Base-by-base conservation (phyloP, 2,113 vertebrate genomes). In the Motacilla tschutschensis region DNA sequence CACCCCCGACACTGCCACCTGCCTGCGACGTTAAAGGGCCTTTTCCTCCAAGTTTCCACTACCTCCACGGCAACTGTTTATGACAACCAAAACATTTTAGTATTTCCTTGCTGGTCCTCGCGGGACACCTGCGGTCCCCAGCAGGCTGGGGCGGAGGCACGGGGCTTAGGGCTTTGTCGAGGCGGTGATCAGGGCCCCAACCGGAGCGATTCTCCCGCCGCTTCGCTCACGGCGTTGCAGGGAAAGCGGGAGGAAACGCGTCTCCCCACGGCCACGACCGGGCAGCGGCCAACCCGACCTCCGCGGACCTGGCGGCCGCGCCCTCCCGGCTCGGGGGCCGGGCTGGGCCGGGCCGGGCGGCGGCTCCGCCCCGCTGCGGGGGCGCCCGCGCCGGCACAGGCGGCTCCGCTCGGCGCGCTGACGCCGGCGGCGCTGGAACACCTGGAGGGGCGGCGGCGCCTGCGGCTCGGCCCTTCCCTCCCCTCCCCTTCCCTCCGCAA, bases 391-490 rank as follows among this genome's bases (percentile, higher is more conserved):
- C 48, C 26, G 44, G 82, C 41, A 44, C 85, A 69, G 73, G 88
- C 83, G 77, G 76, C 58, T 85, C 58, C 58, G 58, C 33, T 75
- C 13, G 36, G 57, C 38, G 77, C 88, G 78, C 84, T 94, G 94
- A 94, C 92, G 92, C 91, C 63, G 41, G 62, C 76, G 87, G 92
- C 64, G 79, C 79, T 85, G 82, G 86, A 92, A 59, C 72, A 93
- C 92, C 94, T 93, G 92, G 40, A 44, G 87, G 88, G 82, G 78
- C 40, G 62, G 82, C 11, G 44, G 71, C 21, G 75, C 36, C 78
- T 66, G 21, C 24, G 40, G 47, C 22, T 73, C 28, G 50, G 83
- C 84, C 69, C 66, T 65, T 22, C 58, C 63, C 55, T 73, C n/a
- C 58, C 63, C 55, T 73, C n/a, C 46, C 28, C 55, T 77, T n/a